Base-by-base conservation (phyloP, 64 coral and sea anemone species). In the Pocillopora damicornis region DNA sequence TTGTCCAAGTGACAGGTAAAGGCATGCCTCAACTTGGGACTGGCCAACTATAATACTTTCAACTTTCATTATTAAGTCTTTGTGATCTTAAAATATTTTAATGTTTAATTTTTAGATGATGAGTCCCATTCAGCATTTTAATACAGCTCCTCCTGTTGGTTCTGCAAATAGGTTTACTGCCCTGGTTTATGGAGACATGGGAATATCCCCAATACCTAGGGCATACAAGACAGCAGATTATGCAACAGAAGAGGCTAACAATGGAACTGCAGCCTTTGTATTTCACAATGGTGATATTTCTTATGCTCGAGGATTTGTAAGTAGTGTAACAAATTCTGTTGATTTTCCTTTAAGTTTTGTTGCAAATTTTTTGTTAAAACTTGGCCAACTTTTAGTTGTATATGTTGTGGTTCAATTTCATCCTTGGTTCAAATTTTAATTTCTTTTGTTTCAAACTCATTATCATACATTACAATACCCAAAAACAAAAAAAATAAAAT, bases 111-210 rank as follows among this genome's bases (percentile, higher is more conserved):
- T 92, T 59, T 15, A 96, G 94, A 71, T 22, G 26, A 93, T 96
- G 94, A 93, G 94, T 84, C 58, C 80, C 18, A 22, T 90, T 30
- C 75, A 60, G 5, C 86, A 78, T 34, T 93, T 96, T 62, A 93
- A 51, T 30, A 74, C 91, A 15, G 18, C 94, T 18, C 91, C 94
- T 9, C 22, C 73, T 13, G 79, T 84, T 42, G 90, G 90, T 35
- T 89, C 94, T 77, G 91, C 86, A 37, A 86, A 75, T 73, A 63
- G 14, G 18, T 96, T 92, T 85, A 96, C 90, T 25, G 90, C 90
- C 60, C 30, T 90, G 9, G 89, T 96, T 13, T 96, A 96, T 93
- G 94, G 94, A 74, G 94, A 96, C 79, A 92, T 93, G 91, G 94
- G 94, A n/a, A 79, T 89, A 11, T 96, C 94, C 20, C 72, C 94